Evolutionary conservation across 2,113 vertebrate species (phyloP).

Genomic region (Astatotilapia flaviijosephi): DNA sequence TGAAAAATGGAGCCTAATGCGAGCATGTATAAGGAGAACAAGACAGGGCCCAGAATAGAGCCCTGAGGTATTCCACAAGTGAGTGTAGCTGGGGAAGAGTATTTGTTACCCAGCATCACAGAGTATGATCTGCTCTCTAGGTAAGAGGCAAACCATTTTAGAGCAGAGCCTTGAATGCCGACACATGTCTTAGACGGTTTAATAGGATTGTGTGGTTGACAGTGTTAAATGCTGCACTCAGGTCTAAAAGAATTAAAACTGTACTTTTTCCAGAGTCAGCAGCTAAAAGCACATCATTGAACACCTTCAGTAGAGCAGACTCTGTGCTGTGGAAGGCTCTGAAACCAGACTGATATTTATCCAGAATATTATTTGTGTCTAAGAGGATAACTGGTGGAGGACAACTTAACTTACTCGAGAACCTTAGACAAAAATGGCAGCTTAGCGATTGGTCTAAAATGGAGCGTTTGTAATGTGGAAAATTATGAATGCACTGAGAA

Average conservation of each 20-base stretch:
- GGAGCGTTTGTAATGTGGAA: background rate
- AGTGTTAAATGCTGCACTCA: background rate
- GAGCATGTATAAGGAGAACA: background rate
- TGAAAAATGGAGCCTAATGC: background rate
- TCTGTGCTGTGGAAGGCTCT: too few relatives aligned
- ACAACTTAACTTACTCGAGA: fast-evolving
- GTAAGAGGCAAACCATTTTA: fast-evolving
- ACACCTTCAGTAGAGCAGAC: too few relatives aligned
- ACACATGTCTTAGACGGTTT: background rate
- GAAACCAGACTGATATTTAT: background rate
- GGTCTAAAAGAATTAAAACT: background rate
- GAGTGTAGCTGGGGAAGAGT: background rate
- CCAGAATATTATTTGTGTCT: background rate
- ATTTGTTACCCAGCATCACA: background rate
- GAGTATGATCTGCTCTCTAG: fast-evolving
- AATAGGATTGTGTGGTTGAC: background rate
- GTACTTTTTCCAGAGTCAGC: background rate
- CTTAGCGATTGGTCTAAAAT: background rate
- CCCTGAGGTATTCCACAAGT: too few relatives aligned
- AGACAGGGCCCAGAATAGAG: fast-evolving
- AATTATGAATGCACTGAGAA: background rate
- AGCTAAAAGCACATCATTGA: too few relatives aligned
- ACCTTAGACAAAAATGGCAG: background rate
- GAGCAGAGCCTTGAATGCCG: fast-evolving
- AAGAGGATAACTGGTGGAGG: background rate